These are phyloP conservation scores for Setophaga kirtlandii DNA, from an alignment of 2,113 vertebrate genomes.

Conservation along the genomic window DNA sequence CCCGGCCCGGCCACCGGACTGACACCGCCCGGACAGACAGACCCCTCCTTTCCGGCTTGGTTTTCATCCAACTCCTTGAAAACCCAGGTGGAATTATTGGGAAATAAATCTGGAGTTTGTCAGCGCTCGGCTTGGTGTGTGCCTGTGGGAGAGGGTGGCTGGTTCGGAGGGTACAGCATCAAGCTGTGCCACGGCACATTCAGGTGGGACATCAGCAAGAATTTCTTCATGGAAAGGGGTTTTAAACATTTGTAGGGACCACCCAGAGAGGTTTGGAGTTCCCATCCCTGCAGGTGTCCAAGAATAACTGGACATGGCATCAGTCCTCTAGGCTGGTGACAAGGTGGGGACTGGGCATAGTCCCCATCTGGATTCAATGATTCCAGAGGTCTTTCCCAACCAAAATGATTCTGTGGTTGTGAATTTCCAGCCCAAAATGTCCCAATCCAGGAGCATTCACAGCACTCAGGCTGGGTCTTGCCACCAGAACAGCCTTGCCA, in stretches of 20 bases:
- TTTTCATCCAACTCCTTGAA: fast-evolving
- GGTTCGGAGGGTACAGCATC: not conserved
- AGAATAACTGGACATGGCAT: fast-evolving
- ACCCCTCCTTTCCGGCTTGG: fast-evolving
- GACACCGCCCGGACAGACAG: not conserved
- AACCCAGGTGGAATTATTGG: fast-evolving
- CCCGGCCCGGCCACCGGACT: not conserved
- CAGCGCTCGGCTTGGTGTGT: fast-evolving
- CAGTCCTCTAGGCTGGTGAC: no score
- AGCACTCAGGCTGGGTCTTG: no score
- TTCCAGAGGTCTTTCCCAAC: not conserved
- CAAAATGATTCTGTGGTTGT: not conserved
- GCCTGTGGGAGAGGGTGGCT: fast-evolving
- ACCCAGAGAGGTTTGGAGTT: no score
- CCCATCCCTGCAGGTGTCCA: not conserved
- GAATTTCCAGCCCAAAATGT: not conserved
- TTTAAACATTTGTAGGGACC: not conserved
- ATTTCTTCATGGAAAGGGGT: not conserved
- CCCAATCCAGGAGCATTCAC: fast-evolving
- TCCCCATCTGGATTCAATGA: fast-evolving
- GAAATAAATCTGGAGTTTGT: not conserved
- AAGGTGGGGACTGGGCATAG: not conserved
- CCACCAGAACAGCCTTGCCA: fast-evolving
- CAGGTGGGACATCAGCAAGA: not conserved
- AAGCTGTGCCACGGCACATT: fast-evolving